Conservation (phyloP, 2,888 invertebrate species). For the Pandemis corylana region DNA sequence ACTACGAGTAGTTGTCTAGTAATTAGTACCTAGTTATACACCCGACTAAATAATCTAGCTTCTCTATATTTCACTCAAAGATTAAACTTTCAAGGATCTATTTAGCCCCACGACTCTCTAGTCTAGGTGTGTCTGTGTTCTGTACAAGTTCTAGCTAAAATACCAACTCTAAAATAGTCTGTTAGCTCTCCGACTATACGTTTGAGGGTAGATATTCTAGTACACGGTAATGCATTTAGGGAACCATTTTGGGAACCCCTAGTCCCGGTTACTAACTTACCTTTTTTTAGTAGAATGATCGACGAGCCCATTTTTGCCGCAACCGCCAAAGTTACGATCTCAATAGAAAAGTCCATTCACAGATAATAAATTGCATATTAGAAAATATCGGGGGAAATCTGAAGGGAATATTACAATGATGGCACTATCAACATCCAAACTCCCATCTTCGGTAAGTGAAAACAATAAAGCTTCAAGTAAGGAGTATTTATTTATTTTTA, state of each 20-base stretch:
- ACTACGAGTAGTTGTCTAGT: no score
- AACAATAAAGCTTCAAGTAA: slow-evolving; percentile 16
- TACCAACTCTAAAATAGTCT: no score
- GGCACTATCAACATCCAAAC: slow-evolving; percentile 7
- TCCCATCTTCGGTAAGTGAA: slow-evolving; percentile 22
- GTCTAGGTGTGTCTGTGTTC: no score
- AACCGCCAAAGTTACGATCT: slow-evolving; percentile 28
- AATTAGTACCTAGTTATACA: no score
- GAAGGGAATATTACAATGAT: not conserved
- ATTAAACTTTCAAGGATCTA: no score
- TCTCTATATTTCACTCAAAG: no score
- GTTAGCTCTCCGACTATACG: no score
- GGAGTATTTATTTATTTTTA: not conserved
- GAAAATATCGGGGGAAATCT: slow-evolving; percentile 28
- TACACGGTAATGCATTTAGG: not conserved
- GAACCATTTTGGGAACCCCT: slow-evolving; percentile 11
- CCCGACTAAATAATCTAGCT: no score
- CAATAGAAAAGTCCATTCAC: slow-evolving; percentile 33
- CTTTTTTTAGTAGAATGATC: slow-evolving; percentile 37
- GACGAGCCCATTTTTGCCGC: slow-evolving; percentile 34
- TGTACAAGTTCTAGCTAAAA: no score
- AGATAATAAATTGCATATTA: slow-evolving; percentile 42
- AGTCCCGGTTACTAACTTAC: not conserved
- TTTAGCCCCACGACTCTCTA: no score
- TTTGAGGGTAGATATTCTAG: not conserved